Evolutionary conservation across 2,797 vertebrate species (phyloP).

Genomic region (Sebastes flavidus): DNA sequence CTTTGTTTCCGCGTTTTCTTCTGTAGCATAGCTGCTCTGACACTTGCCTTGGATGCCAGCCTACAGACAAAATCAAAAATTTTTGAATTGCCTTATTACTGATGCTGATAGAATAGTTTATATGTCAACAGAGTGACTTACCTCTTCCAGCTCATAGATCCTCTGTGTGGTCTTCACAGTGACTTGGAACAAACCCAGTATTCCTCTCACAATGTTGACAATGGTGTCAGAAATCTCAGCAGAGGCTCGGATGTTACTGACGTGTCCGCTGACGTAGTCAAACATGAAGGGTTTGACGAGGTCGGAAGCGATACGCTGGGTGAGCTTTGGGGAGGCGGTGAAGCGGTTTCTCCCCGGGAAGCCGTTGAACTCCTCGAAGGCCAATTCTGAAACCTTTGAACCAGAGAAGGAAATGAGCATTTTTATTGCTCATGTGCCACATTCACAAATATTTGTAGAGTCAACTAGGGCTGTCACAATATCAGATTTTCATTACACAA

Average conservation of each 20-base stretch:
- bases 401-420: background rate
- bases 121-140: slow-evolving; percentile 22
- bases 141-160: slow-evolving; percentile 84
- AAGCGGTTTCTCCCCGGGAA: slow-evolving; percentile 74
- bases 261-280: slow-evolving; percentile 80
- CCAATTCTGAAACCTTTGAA: slow-evolving; percentile 79
- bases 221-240: slow-evolving; percentile 71
- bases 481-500: too few relatives aligned
- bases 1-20: slow-evolving; percentile 73
- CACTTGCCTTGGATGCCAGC: slow-evolving; percentile 85
- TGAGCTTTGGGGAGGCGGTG: slow-evolving; percentile 71
- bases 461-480: too few relatives aligned
- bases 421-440: background rate
- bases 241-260: slow-evolving; percentile 79
- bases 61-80: slow-evolving; percentile 57
- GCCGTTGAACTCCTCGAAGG: slow-evolving; percentile 84
- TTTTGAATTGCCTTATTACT: background rate
- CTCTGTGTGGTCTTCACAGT: slow-evolving; percentile 86
- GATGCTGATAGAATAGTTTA: background rate
- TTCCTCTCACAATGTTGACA: slow-evolving; percentile 85
- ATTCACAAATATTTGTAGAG: background rate
- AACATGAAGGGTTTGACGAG: slow-evolving; percentile 87
- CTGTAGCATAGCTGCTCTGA: slow-evolving; percentile 81
- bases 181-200: slow-evolving; percentile 81
- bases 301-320: slow-evolving; percentile 75